Percentiles rank a stretch among this genome's conserved stretches.
phyloP scores from a whole-genome alignment of 2,113 vertebrate genomes.

The Willisornis vidua region DNA sequence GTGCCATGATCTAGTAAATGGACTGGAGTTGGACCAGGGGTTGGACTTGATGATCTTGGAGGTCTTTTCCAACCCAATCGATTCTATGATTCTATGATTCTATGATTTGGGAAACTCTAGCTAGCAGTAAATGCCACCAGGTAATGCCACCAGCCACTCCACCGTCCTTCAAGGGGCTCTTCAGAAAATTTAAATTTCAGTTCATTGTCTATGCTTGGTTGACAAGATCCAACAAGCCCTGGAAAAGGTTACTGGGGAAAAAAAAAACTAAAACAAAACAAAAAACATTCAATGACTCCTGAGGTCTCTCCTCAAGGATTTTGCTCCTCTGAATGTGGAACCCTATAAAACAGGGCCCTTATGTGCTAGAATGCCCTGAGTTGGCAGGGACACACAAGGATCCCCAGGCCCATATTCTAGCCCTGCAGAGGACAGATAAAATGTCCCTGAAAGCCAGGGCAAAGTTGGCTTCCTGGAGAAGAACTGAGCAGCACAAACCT shows the following conservation, averaged over 20 bases:
- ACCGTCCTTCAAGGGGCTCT: not conserved
- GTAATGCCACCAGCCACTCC: not conserved
- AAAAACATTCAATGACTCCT: not conserved
- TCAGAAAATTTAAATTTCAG: not conserved
- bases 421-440: not conserved
- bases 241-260: not conserved
- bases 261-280: not conserved
- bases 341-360: too few relatives aligned
- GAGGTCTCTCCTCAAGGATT: not conserved
- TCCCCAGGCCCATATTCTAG: rapidly evolving
- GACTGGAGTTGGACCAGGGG: too few relatives aligned
- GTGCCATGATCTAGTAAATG: too few relatives aligned
- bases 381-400: not conserved
- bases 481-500: not conserved
- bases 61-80: too few relatives aligned
- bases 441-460: not conserved
- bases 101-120: not conserved
- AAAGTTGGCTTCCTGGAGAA: not conserved
- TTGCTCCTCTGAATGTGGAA: not conserved
- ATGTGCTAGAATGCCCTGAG: not conserved
- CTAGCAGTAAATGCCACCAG: not conserved
- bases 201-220: not conserved
- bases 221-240: not conserved
- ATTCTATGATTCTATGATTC: too few relatives aligned
- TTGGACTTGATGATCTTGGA: too few relatives aligned